Percentiles rank a stretch among this genome's conserved stretches.
Conservation (phyloP, 2,888 invertebrate genomes). For the Chloromyia formosa region DNA sequence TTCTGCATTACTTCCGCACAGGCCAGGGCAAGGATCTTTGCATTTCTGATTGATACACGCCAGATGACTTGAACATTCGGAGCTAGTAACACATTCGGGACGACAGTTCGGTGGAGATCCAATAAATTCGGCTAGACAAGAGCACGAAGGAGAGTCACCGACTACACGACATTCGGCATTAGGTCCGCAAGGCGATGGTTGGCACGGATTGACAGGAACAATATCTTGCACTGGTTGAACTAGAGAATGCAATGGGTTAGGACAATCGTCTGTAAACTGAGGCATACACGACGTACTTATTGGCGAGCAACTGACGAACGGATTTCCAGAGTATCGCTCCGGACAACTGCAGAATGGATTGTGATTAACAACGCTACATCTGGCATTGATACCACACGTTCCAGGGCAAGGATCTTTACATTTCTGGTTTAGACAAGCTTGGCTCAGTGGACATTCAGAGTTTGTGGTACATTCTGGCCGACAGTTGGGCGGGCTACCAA, state of each 20-base stretch:
- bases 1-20: constrained; percentile 75
- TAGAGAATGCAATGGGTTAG: constrained; percentile 27
- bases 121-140: constrained; percentile 68
- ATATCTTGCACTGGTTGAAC: constrained; percentile 55
- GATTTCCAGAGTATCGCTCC: constrained; percentile 72
- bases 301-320: constrained; percentile 71
- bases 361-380: constrained; percentile 81
- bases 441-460: constrained; percentile 75
- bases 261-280: neutral
- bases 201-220: constrained; percentile 67
- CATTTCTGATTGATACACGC: constrained; percentile 80
- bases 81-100: constrained; percentile 81
- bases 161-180: constrained; percentile 72
- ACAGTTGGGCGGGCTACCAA: constrained; percentile 74
- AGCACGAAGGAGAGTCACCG: constrained; percentile 72
- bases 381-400: constrained; percentile 75
- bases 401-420: constrained; percentile 79
- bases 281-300: constrained; percentile 64
- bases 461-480: constrained; percentile 78
- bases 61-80: constrained; percentile 72
- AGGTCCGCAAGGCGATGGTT: constrained; percentile 72
- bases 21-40: constrained; percentile 73
- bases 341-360: constrained; percentile 78
- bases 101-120: constrained; percentile 79
- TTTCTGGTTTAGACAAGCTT: constrained; percentile 76